Base-by-base conservation (phyloP, 2,888 invertebrate genomes). In the Thera britannica region DNA sequence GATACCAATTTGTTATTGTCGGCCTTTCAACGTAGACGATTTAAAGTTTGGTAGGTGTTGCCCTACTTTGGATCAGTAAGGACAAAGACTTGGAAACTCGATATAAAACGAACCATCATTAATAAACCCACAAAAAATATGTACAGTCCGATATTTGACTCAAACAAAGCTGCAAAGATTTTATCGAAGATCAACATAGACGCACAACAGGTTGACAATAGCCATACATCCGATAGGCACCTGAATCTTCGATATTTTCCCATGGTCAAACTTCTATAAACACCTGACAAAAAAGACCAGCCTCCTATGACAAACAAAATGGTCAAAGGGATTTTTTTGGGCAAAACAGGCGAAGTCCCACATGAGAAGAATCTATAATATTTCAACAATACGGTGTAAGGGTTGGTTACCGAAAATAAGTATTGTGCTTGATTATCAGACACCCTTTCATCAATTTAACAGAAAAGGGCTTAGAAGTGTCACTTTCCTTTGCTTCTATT, bases 1-100 rank as follows among this genome's bases (percentile, higher is more conserved):
- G 90, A 92, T 93, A 90, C 90, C 89, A 87, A 93, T 93, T 93
- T 92, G 92, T 93, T 88, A 90, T 85, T 90, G 93, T 93, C 93
- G 87, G 87, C 86, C 87, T 89, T 90, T 90, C 90, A 90, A 89
- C 90, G 86, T 85, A 80, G 84, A 87, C 87, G 84, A 90, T 91
- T 92, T 90, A 91, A 89, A 92, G 85, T 92, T 92, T 89, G 87
- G 86, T 89, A 90, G 90, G 85, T 89, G 86, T 89, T 84, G 82
- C 79, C 83, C 83, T 82, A 81, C 81, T 84, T 82, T 79, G 81
- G 85, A 86, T 86, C 84, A 82, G 77, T 77, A 80, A 80, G 79
- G 71, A 71, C 68, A 70, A 67, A 68, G 63, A 61, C 68, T 72
- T 41, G 23, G 65, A 65, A 69, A 68, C 49, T 72, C 60, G 66